Base-by-base conservation (phyloP, 2,888 invertebrate species). In the Timema podura region DNA sequence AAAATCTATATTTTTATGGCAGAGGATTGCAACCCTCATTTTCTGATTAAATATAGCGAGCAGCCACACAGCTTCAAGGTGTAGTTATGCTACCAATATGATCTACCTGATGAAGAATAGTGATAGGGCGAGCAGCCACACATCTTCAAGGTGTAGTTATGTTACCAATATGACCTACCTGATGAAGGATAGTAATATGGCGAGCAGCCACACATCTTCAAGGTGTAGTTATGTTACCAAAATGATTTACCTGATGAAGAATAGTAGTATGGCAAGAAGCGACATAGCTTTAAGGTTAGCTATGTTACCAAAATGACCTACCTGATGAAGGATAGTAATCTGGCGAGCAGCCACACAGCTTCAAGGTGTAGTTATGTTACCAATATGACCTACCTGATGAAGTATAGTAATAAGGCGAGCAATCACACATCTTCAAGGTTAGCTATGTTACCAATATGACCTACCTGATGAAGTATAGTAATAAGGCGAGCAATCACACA, bases 51-150 rank as follows among this genome's bases (percentile, higher is more conserved):
- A 71, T 83, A 82, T 0, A 89, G 90, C 0, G 87, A 78, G 77
- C 91, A 91, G 9, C 85, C 83, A 75, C 91, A 91, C 1, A 77
- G 74, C 6, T 77, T 76, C 30, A 79, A 79, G 0, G 85, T 79
- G n/a, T n/a, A n/a, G n/a, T n/a, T n/a, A n/a, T n/a, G n/a, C n/a
- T n/a, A n/a, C n/a, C n/a, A n/a, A 64, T 16, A 11, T 15, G 72
- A 76, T 74, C 76, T 73, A 79, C 82, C 81, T 75, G 82, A 82
- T 67, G 82, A 80, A 0, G 85, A 83, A 71, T 85, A 84, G 75
- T 83, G 86, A 71, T 83, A 82, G 0, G 89, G 90, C 1, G 87
- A 78, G 77, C 91, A 91, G 9, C 85, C 83, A 75, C 91, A 91
- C 1, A 77, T 74, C 6, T 77, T 76, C 30, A 79, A 79, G 0